phyloP scores from a whole-genome alignment of 2,797 vertebrate species.

The Crenuchus spilurus region DNA sequence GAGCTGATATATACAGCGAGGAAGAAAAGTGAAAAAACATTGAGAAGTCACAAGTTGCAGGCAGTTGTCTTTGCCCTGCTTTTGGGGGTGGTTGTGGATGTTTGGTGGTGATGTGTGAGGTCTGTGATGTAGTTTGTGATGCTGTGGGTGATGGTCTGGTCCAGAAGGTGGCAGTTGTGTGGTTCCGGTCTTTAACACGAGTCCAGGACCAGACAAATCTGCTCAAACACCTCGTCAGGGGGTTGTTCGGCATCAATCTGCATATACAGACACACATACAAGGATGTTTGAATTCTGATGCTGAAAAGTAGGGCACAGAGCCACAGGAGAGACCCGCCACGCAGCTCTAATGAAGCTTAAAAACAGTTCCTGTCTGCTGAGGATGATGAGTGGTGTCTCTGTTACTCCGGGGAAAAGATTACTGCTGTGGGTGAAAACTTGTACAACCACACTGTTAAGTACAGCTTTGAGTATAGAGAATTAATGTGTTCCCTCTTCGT shows the following conservation, averaged over 20 bases:
- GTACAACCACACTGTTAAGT: neutral
- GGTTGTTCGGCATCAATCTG: constrained; percentile 89
- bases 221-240: constrained; percentile 86
- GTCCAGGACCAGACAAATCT: constrained; percentile 84
- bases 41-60: neutral
- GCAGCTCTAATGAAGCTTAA: neutral
- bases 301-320: constrained; percentile 39
- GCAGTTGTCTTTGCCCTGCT: neutral
- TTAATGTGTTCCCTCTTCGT: too few species aligned
- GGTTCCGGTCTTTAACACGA: constrained; percentile 63
- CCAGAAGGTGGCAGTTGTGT: constrained; percentile 13
- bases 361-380: neutral
- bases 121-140: constrained; percentile 14
- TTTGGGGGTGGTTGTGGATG: neutral
- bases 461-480: too few species aligned
- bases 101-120: neutral
- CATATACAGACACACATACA: constrained; percentile 21
- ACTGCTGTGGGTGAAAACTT: neutral
- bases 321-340: constrained; percentile 18
- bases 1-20: constrained; percentile 19
- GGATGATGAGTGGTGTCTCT: neutral
- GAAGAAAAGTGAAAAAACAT: neutral
- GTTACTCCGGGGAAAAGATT: neutral
- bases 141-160: constrained; percentile 24
- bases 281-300: constrained; percentile 15